Conservation (phyloP, 2,888 invertebrate species). For the Xylocampa areola region DNA sequence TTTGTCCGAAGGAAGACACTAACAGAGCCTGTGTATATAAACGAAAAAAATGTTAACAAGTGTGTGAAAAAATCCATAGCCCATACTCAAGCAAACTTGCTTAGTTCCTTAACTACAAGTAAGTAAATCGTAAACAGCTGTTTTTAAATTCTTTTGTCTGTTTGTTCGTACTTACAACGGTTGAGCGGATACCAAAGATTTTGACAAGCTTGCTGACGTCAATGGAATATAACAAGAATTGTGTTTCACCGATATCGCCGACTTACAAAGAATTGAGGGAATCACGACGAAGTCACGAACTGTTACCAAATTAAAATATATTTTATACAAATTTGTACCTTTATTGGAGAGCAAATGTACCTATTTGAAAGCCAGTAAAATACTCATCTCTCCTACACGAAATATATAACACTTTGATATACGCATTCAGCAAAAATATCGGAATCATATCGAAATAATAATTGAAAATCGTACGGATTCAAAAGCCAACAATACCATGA, state of each 20-base stretch:
- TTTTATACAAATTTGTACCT: neutral
- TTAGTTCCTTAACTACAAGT: slow-evolving; percentile 16
- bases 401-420: slow-evolving; percentile 17
- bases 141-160: slow-evolving; percentile 51
- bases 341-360: no score
- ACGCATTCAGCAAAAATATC: slow-evolving; percentile 10
- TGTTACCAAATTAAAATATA: slow-evolving; percentile 1
- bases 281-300: slow-evolving; percentile 1
- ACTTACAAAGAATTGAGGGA: slow-evolving; percentile 4
- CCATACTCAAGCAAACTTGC: slow-evolving; percentile 20
- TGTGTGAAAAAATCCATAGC: slow-evolving; percentile 13
- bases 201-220: slow-evolving; percentile 33
- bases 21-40: no score
- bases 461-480: slow-evolving; percentile 47
- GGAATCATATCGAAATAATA: slow-evolving; percentile 48
- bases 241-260: slow-evolving; percentile 16
- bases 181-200: slow-evolving; percentile 28
- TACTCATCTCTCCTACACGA: slow-evolving; percentile 11
- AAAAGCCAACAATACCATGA: slow-evolving; percentile 36
- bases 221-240: slow-evolving; percentile 34
- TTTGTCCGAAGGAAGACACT: no score
- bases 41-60: no score
- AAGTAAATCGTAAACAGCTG: slow-evolving; percentile 50
- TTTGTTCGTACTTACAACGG: slow-evolving; percentile 14
- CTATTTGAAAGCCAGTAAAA: no score